Base-by-base conservation (phyloP, 2,113 vertebrate species). In the Zootoca vivipara region DNA sequence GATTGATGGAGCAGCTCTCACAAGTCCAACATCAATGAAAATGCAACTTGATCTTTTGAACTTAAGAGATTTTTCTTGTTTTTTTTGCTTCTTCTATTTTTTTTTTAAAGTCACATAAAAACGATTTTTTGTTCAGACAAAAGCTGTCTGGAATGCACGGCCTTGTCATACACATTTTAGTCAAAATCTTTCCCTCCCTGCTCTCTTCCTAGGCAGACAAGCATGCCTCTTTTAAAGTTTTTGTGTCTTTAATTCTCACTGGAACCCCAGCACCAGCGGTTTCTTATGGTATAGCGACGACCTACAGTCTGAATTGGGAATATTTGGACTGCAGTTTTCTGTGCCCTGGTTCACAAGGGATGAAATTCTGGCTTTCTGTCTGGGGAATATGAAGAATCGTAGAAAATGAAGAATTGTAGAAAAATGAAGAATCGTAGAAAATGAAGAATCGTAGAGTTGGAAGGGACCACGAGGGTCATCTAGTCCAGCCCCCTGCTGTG, bases 21-120 rank as follows among this genome's bases (percentile, higher is more conserved):
- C 95, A 96, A 97, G 95, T 97, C 96, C 95, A 95, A 97, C 97
- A 96, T 97, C 97, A 97, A 97, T 97, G 97, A 96, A 97, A 97
- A 96, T 85, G 94, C 91, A 95, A 94, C 93, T 91, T 97, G 97
- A 97, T 97, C 96, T 96, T 96, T 97, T 97, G 97, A 97, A 97
- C 97, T 92, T 91, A 86, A 62, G 67, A 91, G 91, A 86, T 89
- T 94, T 84, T 96, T 96, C 96, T 95, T 96, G 95, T 95, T 95
- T 95, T 96, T 95, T 92, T 90, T 95, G 94, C 93, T 62, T 85
- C 96, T 96, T 20, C 26, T 73, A 62, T 69, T 77, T 42, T 73
- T 72, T 69, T 77, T 42, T 28, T n/a, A 33, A 79, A 58, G 40
- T 69, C 81, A 62, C 81, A 83, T 83, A 83, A 93, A 96, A 95